Conservation (phyloP, 2,888 invertebrate species). For the Drosophila barbarae region DNA sequence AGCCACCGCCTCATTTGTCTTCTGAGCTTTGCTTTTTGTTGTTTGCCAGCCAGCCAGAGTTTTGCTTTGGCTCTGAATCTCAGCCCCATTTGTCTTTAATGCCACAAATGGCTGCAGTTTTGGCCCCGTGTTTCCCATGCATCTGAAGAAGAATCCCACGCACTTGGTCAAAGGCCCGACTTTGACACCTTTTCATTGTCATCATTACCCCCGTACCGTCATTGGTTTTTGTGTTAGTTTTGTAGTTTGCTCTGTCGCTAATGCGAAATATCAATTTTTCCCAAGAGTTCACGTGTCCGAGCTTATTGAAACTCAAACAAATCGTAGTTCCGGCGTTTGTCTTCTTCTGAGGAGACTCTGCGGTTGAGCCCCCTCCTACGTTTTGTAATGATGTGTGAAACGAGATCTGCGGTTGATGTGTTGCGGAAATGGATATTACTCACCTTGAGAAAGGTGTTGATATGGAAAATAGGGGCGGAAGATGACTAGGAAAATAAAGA, state of each 20-base stretch:
- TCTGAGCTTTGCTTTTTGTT: slow-evolving; percentile 45
- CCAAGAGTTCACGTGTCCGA: slow-evolving; percentile 46
- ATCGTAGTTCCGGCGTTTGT: slow-evolving; percentile 64
- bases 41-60: slow-evolving; percentile 24
- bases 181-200: slow-evolving; percentile 69
- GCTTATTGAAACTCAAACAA: slow-evolving; percentile 68
- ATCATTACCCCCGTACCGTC: slow-evolving; percentile 38
- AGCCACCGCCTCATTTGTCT: slow-evolving; percentile 68
- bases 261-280: slow-evolving; percentile 73
- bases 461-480: background rate
- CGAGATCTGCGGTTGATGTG: slow-evolving; percentile 54
- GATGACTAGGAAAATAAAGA: background rate
- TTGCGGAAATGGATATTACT: slow-evolving; percentile 64
- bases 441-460: slow-evolving; percentile 27
- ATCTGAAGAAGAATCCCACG: slow-evolving; percentile 60
- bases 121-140: slow-evolving; percentile 18
- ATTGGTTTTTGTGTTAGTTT: slow-evolving; percentile 5
- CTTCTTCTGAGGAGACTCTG: slow-evolving; percentile 24
- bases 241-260: slow-evolving; percentile 48
- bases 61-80: slow-evolving; percentile 42
- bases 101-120: slow-evolving; percentile 60
- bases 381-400: slow-evolving; percentile 37
- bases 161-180: slow-evolving; percentile 56
- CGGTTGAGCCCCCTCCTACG: slow-evolving; percentile 25
- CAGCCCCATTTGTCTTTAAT: slow-evolving; percentile 69